Base-by-base conservation (phyloP, 2,888 invertebrate species). In the Periphyllus acericola region DNA sequence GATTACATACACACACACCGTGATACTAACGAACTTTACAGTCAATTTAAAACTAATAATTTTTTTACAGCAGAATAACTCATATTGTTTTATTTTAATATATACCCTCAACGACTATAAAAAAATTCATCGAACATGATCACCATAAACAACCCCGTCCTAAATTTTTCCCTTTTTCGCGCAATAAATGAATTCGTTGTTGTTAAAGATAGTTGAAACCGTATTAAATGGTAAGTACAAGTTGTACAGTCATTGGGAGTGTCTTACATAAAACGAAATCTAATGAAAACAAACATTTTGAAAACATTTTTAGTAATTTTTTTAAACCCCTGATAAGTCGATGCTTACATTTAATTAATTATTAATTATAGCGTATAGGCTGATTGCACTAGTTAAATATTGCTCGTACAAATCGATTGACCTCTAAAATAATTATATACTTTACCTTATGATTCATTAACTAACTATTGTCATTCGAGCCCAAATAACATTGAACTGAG, bases 311-410 rank as follows among this genome's bases (percentile, higher is more conserved):
- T 46, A 46, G 14, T 46, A 46, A 32, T 29, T 71, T 55, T 55
- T 60, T 79, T 25, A 14, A 79, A 79, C 79, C 34, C 25, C 17
- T 60, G 55, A 60, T n/a, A 9, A 25, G 32, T 60, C 25, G 32
- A 55, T n/a, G 60, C 60, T 79, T 55, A 79, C 79, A 79, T 79
- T n/a, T 25, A 79, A 55, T 79, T 79, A 79, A 55, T 52, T 78
- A n/a, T 55, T 25, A 46, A 1, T 46, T 14, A 11, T 46, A 1
- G 11, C 14, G 46, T 46, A 46, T 46, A 11, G 46, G 32, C n/a
- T 60, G 60, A 34, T 79, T 21, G 3, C 34, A 14, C 34, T 32
- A 32, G 25, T 60, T 34, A 34, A 79, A 46, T n/a, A 55, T 34
- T 79, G 14, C 60, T 60, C 46, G 14, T 14, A 79, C 52, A 34